Percentiles rank a stretch among this genome's conserved stretches.
phyloP scores from a whole-genome alignment of 1,140 invertebrate genomes.

The Drosophila murphyi region DNA sequence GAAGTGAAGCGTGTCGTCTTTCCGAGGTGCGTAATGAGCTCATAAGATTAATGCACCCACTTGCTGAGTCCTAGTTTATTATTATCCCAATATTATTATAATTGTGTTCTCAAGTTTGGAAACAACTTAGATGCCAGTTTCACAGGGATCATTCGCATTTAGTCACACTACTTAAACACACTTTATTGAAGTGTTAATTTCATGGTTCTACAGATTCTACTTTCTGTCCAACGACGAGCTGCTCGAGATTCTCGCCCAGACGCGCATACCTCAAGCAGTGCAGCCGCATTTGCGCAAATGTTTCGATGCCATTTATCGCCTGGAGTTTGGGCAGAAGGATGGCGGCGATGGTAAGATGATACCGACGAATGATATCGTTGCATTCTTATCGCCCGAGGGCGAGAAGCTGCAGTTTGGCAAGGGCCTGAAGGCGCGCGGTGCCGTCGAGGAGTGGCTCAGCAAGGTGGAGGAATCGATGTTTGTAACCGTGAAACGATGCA shows the following conservation, averaged over 20 bases:
- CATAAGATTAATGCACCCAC: background rate
- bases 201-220: constrained; percentile 87
- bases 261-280: constrained; percentile 93
- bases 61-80: background rate
- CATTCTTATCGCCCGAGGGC: constrained; percentile 94
- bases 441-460: constrained; percentile 94
- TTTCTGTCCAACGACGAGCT: constrained; percentile 97
- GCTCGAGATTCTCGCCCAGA: constrained; percentile 96
- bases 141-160: too few species aligned
- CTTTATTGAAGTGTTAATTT: background rate
- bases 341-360: constrained; percentile 78
- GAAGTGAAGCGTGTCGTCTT: constrained; percentile 96
- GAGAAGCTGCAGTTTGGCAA: constrained; percentile 91
- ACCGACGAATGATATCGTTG: constrained; percentile 91
- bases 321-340: constrained; percentile 90
- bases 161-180: too few species aligned
- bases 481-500: constrained; percentile 88
- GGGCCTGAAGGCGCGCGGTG: constrained; percentile 93
- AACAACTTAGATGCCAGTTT: too few species aligned
- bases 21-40: constrained; percentile 87
- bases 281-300: constrained; percentile 95
- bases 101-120: too few species aligned
- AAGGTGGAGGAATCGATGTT: constrained; percentile 96
- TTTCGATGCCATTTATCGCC: constrained; percentile 92
- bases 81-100: too few species aligned